These are phyloP conservation scores for Ammodytes dubius DNA, from an alignment of 2,113 vertebrate species.

Conservation along the genomic window DNA sequence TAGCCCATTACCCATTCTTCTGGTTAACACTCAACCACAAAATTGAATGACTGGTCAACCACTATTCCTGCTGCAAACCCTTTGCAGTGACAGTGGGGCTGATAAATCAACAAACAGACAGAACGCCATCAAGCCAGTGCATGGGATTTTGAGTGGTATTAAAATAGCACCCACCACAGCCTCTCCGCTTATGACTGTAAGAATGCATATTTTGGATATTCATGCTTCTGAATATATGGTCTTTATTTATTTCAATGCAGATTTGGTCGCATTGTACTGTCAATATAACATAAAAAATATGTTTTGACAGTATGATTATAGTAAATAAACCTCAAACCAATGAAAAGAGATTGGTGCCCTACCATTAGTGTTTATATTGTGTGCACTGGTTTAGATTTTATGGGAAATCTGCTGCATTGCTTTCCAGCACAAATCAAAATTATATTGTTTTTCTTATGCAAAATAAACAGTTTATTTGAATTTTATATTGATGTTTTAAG, in stretches of 20 bases:
- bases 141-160: slow-evolving; percentile 22
- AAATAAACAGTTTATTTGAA: not conserved
- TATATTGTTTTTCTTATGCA: not conserved
- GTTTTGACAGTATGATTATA: not conserved
- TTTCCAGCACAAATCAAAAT: not conserved
- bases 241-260: not conserved
- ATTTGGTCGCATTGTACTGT: not conserved
- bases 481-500: not conserved
- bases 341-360: not conserved
- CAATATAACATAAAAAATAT: not conserved
- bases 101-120: slow-evolving; percentile 62
- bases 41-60: slow-evolving; percentile 73
- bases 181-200: slow-evolving; percentile 8
- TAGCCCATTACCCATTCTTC: slow-evolving; percentile 71
- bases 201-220: slow-evolving; percentile 24
- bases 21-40: slow-evolving; percentile 67
- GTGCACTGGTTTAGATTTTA: not conserved
- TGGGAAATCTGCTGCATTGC: not conserved
- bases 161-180: not conserved
- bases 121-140: slow-evolving; percentile 29
- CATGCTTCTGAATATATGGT: not conserved
- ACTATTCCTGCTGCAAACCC: slow-evolving; percentile 63
- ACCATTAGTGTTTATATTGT: not conserved
- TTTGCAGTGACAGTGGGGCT: slow-evolving; percentile 56
- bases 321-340: not conserved